Evolutionary conservation across 2,113 vertebrate genomes (phyloP).

Genomic region (Oreochromis aureus): DNA sequence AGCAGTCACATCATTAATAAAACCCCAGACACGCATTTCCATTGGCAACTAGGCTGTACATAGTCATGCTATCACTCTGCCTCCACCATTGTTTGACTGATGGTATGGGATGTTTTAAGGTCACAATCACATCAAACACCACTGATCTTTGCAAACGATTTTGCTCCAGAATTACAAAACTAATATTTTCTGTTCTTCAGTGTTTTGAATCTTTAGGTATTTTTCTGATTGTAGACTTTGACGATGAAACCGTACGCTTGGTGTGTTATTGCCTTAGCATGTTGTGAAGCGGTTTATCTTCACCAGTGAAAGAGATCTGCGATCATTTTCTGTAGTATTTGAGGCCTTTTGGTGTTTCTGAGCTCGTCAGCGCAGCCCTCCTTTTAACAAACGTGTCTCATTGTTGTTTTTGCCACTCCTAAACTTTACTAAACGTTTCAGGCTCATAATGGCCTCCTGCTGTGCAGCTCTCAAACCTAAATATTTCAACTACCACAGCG

Average conservation of each 20-base stretch:
- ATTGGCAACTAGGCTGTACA: neutral
- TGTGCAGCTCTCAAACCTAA: neutral
- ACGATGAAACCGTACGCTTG: neutral
- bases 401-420: neutral
- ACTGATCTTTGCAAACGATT: neutral
- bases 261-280: neutral
- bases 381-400: neutral
- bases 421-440: neutral
- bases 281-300: rapidly evolving
- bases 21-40: neutral
- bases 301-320: rapidly evolving
- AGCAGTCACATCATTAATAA: neutral
- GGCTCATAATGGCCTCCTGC: neutral
- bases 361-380: neutral
- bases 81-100: neutral
- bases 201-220: neutral
- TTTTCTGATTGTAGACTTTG: neutral
- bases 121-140: neutral
- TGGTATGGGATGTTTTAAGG: neutral
- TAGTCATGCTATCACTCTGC: neutral
- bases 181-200: neutral
- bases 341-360: neutral
- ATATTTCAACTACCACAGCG: neutral
- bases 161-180: neutral
- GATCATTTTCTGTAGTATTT: neutral